Evolutionary conservation across 2,797 vertebrate species (phyloP).

Genomic region (Lophius americanus): DNA sequence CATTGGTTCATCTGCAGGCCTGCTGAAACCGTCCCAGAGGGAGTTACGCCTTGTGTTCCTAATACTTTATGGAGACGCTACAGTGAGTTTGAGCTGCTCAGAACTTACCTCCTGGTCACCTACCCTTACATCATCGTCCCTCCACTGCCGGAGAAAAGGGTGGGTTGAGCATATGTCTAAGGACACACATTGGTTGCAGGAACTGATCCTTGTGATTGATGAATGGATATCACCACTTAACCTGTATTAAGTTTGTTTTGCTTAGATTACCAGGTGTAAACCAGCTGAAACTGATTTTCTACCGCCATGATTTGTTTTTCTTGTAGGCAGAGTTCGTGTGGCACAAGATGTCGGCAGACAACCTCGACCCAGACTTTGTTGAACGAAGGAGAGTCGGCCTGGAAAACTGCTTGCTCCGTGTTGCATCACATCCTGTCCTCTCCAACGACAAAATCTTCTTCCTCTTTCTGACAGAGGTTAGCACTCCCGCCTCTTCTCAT

Average conservation of each 20-base stretch:
- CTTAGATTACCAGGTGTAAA: no score
- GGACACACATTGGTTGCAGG: neutral
- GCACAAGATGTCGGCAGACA: constrained; percentile 98
- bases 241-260: neutral
- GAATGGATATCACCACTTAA: neutral
- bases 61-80: constrained; percentile 96
- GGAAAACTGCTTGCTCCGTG: constrained; percentile 95
- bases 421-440: constrained; percentile 92
- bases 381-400: constrained; percentile 94
- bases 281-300: neutral
- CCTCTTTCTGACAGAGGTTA: constrained; percentile 88
- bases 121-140: constrained; percentile 92
- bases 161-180: constrained; percentile 67
- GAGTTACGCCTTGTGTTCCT: constrained; percentile 81
- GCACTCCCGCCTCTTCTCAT: neutral
- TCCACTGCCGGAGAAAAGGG: constrained; percentile 97
- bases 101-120: constrained; percentile 90
- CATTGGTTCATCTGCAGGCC: constrained; percentile 76
- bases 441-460: constrained; percentile 92
- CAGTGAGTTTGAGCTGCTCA: constrained; percentile 96
- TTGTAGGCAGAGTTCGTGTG: constrained; percentile 96
- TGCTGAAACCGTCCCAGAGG: constrained; percentile 85
- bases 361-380: constrained; percentile 98
- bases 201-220: neutral
- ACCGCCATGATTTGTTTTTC: neutral